Evolutionary conservation across 2,888 invertebrate genomes (phyloP).

Genomic region (Drosophila paramelanica): DNA sequence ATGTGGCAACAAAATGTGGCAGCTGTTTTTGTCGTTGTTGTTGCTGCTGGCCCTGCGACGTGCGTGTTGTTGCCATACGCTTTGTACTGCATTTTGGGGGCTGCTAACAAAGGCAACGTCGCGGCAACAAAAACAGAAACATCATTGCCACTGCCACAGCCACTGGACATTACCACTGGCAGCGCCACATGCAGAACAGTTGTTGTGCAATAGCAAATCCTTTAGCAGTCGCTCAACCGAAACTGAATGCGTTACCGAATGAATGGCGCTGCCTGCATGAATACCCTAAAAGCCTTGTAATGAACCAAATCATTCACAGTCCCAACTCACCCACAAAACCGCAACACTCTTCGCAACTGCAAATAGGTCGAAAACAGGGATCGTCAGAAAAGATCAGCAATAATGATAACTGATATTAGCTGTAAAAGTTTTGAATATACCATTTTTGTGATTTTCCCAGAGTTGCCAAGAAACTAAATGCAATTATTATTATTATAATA

Average conservation of each 20-base stretch:
- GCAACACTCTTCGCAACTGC: too few relatives aligned
- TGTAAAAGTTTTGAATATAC: too few relatives aligned
- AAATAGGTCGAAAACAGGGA: too few relatives aligned
- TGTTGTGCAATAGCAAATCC: slow-evolving; percentile 57
- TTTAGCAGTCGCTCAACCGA: slow-evolving; percentile 2
- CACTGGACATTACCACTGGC: slow-evolving; percentile 3
- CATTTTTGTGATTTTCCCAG: too few relatives aligned
- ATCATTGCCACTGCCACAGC: slow-evolving; percentile 12
- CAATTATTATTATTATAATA: too few relatives aligned
- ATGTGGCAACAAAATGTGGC: slow-evolving; percentile 11
- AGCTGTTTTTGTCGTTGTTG: not conserved
- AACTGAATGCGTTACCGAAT: not conserved
- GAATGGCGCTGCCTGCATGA: slow-evolving; percentile 27
- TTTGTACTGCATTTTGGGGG: slow-evolving; percentile 15
- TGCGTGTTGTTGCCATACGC: slow-evolving; percentile 17
- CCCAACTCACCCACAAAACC: too few relatives aligned
- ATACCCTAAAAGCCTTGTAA: not conserved
- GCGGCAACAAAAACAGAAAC: slow-evolving; percentile 18
- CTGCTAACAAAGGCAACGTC: slow-evolving; percentile 19
- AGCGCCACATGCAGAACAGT: slow-evolving; percentile 17
- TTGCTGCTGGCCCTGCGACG: not conserved
- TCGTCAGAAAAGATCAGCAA: too few relatives aligned
- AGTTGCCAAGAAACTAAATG: too few relatives aligned
- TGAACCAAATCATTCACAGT: too few relatives aligned
- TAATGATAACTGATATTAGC: too few relatives aligned